Percentiles rank a stretch among this genome's conserved stretches.
Conservation (phyloP, 2,113 vertebrate genomes). For the Chauna torquata region DNA sequence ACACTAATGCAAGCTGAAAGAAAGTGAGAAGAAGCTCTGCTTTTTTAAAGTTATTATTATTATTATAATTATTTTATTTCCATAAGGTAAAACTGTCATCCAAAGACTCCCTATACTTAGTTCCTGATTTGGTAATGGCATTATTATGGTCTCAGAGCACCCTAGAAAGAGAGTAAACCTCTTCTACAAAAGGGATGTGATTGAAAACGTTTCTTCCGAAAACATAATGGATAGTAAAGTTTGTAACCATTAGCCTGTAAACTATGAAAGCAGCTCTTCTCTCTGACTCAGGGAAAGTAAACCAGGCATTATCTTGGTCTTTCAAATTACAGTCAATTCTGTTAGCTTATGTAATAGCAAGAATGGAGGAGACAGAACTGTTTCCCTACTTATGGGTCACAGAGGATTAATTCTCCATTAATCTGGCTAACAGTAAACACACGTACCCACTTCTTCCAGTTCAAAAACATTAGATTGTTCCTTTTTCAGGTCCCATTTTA, state of each 20-base stretch:
- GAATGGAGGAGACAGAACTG: neutral
- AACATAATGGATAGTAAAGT: neutral
- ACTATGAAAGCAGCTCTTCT: neutral
- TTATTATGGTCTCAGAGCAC: neutral
- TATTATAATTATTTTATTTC: neutral
- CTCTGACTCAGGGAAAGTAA: neutral
- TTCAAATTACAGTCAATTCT: neutral
- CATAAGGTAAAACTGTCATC: neutral
- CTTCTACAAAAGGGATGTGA: neutral
- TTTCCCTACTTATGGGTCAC: neutral
- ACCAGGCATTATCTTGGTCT: neutral
- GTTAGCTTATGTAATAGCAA: neutral
- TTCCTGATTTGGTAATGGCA: neutral
- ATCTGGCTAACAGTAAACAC: neutral
- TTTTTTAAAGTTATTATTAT: neutral
- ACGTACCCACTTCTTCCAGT: neutral
- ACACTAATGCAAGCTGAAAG: conserved; percentile 1
- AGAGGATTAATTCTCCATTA: neutral
- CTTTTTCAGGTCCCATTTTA: neutral
- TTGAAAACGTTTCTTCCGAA: neutral
- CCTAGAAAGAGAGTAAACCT: neutral
- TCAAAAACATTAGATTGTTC: neutral
- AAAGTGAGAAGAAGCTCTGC: neutral
- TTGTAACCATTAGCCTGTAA: neutral
- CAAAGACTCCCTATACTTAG: neutral